Evolutionary conservation across 2,113 vertebrate genomes (phyloP).

Genomic region (Murina feae): DNA sequence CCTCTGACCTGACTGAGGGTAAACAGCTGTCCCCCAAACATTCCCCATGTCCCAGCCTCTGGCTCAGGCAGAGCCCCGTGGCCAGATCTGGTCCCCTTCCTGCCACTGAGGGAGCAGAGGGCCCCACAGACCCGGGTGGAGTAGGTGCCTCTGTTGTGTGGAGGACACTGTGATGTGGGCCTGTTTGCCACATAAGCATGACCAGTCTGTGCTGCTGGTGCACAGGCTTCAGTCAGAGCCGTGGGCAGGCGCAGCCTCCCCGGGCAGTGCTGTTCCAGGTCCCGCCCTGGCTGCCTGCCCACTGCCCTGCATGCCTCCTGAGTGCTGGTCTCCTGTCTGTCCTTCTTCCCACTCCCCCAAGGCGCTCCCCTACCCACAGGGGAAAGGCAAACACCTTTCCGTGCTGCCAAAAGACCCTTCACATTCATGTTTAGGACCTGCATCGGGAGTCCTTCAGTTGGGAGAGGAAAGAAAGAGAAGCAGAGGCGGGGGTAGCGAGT

Average conservation of each 20-base stretch:
- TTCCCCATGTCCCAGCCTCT: neutral
- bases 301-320: no score
- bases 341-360: neutral
- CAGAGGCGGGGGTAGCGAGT: neutral
- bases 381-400: neutral
- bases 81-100: no score
- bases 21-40: no score
- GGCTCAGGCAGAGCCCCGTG: neutral
- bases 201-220: neutral
- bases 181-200: neutral
- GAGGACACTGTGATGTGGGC: neutral
- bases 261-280: no score
- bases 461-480: neutral
- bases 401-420: neutral
- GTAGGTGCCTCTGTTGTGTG: neutral
- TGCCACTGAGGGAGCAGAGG: neutral
- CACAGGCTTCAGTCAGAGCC: neutral
- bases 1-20: neutral
- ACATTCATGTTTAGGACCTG: neutral
- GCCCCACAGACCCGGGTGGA: accelerated
- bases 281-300: neutral
- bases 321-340: no score
- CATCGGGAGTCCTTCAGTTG: neutral
- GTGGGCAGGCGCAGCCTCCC: neutral
- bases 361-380: neutral